Percentiles rank a stretch among this genome's conserved stretches.
Conservation (phyloP, 64 coral and sea anemone genomes). For the Montipora foliosa region DNA sequence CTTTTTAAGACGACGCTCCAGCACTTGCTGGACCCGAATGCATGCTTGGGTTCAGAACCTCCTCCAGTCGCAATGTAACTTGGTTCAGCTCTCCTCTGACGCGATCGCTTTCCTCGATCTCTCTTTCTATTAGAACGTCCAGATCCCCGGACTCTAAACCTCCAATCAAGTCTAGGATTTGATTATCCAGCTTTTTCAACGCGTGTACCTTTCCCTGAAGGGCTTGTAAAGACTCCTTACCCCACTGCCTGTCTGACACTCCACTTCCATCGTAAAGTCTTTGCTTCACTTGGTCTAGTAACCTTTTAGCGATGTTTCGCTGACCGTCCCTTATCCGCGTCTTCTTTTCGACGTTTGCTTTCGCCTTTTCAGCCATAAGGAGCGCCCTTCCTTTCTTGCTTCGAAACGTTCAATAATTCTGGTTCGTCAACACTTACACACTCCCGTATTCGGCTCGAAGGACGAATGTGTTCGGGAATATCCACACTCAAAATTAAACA, state of each 20-base stretch:
- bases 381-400: background rate
- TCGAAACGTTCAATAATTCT: background rate
- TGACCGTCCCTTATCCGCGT: background rate
- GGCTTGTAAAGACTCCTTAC: background rate
- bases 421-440: background rate
- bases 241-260: background rate
- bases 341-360: too few species aligned
- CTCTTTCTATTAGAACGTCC: background rate
- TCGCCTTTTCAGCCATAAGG: too few species aligned
- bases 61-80: background rate
- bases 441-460: background rate
- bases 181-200: background rate
- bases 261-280: background rate
- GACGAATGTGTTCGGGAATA: conserved; percentile 5
- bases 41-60: too few species aligned
- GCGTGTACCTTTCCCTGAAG: background rate
- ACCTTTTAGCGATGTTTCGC: too few species aligned
- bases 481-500: background rate
- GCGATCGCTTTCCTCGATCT: conserved; percentile 1
- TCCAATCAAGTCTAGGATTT: background rate
- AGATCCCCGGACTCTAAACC: background rate
- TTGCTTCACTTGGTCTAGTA: background rate
- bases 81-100: background rate
- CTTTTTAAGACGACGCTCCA: background rate
- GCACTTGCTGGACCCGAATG: too few species aligned